Evolutionary conservation across 2,797 vertebrate species (phyloP), one percentile per base, ranked within the genome.

Genomic region (Coregonus ussuriensis): DNA sequence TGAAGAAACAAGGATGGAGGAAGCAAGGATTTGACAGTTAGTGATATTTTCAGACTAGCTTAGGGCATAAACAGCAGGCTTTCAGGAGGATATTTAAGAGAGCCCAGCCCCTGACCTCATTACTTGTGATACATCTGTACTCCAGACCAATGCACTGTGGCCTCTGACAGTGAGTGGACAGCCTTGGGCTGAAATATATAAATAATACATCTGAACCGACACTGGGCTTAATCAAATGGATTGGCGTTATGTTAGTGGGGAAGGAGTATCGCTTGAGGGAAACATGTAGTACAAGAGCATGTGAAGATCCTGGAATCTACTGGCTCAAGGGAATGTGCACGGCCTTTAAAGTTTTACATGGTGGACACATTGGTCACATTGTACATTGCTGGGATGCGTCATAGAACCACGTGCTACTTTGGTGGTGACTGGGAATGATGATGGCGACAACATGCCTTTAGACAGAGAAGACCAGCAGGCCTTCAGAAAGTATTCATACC

Each of bases 261-360:
- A 33, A 16, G 18, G 80, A 62, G 15, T 75, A 35, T 52, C 4
- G 62, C 52, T 53, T 73, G 71, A 6, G 72, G 52, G 25, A 14
- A 9, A 41, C 41, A 47, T 47, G 14, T 63, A 54, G 29, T 6
- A 31, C 63, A 66, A 51, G 25, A 53, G 21, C n/a, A 71, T 29
- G 70, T 71, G 41, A 18, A 37, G 14, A 35, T 47, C 41, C 41
- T 59, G 16, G 33, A n/a, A 71, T 25, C 41, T 53, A 29, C 68
- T 71, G 75, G 76, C 79, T 80, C 69, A 11, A 65, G 54, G 72
- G 75, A 69, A 80, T n/a, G 33, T 75, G 7, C 62, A 66, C 71
- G 79, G 81, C 79, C 84, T 80, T 70, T 82, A 59, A 74, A 81
- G 82, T 80, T 85, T 78, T 69, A 84, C 56, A 69, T 62, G 18